phyloP scores from a whole-genome alignment of 2,888 invertebrate species.

The Apamea sordens region DNA sequence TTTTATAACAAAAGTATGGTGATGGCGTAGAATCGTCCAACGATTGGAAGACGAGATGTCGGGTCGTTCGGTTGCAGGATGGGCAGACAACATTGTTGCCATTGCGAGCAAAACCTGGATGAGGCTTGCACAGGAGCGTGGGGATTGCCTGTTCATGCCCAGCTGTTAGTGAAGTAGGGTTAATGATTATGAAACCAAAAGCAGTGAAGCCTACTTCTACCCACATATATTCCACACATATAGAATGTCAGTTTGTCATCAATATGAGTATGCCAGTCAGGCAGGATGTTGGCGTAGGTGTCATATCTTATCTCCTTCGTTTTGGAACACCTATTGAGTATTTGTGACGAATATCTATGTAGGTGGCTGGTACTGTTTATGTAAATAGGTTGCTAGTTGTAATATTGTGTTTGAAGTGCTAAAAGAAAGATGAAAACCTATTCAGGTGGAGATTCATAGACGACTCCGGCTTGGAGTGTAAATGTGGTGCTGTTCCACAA shows the following conservation, averaged over 20 bases:
- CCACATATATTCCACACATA: not conserved
- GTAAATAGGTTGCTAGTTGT: constrained; percentile 1
- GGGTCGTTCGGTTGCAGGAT: no score
- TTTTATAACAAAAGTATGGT: not conserved
- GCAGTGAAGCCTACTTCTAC: not conserved
- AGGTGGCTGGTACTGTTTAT: constrained; percentile 34
- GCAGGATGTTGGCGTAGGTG: constrained; percentile 56
- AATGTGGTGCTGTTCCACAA: not conserved
- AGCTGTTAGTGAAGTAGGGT: not conserved
- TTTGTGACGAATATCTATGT: constrained; percentile 25
- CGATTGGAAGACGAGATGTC: not conserved
- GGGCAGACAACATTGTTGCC: no score
- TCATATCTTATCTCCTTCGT: constrained; percentile 53
- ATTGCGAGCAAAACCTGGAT: not conserved
- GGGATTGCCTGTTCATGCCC: not conserved
- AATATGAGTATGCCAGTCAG: constrained; percentile 36
- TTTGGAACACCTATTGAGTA: constrained; percentile 55
- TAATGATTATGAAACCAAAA: not conserved
- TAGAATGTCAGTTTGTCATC: constrained; percentile 35
- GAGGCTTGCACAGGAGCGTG: no score
- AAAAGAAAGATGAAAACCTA: not conserved
- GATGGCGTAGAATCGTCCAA: not conserved
- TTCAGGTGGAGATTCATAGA: not conserved
- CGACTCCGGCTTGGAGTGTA: not conserved
- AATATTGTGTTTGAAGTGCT: not conserved